phyloP scores from a whole-genome alignment of 2,888 invertebrate genomes.

The Gryllus longicercus region DNA sequence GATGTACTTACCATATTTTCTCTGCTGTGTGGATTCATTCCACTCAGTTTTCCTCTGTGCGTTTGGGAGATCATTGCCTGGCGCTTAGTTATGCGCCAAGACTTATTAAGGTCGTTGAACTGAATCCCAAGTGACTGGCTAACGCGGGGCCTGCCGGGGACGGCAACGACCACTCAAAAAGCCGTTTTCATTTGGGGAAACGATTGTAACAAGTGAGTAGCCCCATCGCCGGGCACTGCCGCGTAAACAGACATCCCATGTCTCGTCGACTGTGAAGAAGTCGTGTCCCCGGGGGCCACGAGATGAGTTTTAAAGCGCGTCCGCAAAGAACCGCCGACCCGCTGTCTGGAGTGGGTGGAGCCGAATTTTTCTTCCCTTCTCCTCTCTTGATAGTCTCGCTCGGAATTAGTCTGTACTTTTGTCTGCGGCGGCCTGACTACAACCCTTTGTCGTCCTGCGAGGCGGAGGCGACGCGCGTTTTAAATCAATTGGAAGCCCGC shows the following conservation, averaged over 20 bases:
- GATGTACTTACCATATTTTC: too few species aligned
- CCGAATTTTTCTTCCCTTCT: neutral
- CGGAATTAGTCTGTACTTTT: neutral
- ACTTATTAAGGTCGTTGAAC: neutral
- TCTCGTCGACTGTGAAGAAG: too few species aligned
- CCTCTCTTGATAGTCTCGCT: neutral
- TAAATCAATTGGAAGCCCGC: slow-evolving; percentile 4
- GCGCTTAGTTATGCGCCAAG: neutral
- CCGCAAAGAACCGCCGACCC: neutral
- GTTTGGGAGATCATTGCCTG: too few species aligned
- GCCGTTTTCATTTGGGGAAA: slow-evolving; percentile 11
- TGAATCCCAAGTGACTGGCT: neutral
- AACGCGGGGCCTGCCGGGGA: neutral
- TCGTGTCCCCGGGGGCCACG: neutral
- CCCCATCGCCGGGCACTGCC: neutral
- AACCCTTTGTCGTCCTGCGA: neutral
- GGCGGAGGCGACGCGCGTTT: neutral
- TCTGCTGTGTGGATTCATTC: too few species aligned
- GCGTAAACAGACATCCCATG: neutral
- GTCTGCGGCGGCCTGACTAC: neutral
- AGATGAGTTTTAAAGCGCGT: neutral
- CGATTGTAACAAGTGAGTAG: neutral
- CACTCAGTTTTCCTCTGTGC: too few species aligned
- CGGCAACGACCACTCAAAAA: neutral
- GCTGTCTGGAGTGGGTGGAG: neutral